These are phyloP conservation scores for Pseudocheirus occidentalis DNA, from an alignment of 2,797 vertebrate species.

Conservation along the genomic window DNA sequence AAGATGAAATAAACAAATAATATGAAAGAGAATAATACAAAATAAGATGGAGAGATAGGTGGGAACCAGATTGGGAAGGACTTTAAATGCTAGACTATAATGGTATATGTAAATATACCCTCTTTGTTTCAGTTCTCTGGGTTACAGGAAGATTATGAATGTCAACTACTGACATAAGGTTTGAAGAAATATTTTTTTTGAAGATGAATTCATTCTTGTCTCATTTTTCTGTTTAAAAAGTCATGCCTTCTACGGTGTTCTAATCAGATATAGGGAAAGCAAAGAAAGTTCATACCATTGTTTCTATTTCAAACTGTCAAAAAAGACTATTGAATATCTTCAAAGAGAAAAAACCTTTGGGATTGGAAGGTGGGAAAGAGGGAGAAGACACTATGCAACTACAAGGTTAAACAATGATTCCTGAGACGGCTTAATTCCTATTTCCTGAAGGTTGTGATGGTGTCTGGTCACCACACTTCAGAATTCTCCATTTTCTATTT, in stretches of 20 bases:
- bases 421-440: not conserved
- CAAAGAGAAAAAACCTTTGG: not conserved
- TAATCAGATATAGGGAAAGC: not conserved
- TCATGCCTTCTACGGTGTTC: not conserved
- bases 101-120: not conserved
- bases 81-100: not conserved
- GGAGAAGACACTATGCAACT: not conserved
- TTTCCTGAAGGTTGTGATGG: not conserved
- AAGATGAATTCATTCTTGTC: not conserved
- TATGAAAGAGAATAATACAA: not conserved
- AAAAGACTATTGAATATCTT: not conserved
- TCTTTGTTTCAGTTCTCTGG: not conserved
- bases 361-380: not conserved
- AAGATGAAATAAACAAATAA: not conserved
- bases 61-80: not conserved
- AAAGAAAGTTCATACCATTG: not conserved
- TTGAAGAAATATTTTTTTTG: constrained; percentile 11
- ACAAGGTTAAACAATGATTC: not conserved
- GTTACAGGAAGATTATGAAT: not conserved
- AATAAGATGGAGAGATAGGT: not conserved
- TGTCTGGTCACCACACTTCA: not conserved
- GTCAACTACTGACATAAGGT: not conserved
- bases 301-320: not conserved
- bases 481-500: not conserved
- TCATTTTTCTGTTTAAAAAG: not conserved